Percentiles rank a stretch among this genome's conserved stretches.
phyloP scores from a whole-genome alignment of 53 echinoderm and acorn worm species.

The Holothuria scabra region DNA sequence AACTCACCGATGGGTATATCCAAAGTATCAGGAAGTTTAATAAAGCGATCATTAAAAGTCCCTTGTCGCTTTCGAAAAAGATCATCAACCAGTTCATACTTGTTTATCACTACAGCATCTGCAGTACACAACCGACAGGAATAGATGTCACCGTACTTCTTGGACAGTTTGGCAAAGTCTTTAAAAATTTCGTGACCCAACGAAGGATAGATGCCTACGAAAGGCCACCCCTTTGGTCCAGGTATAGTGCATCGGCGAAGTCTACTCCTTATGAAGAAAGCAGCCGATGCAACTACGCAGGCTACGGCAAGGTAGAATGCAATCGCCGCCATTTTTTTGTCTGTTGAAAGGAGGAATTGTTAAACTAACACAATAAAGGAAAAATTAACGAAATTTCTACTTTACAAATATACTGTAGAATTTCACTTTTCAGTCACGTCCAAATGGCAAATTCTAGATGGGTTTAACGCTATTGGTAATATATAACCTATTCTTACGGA shows the following conservation, averaged over 20 bases:
- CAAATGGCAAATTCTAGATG: too few species aligned
- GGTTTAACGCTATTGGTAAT: too few species aligned
- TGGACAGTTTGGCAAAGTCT: constrained; percentile 31
- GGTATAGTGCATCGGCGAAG: constrained; percentile 15
- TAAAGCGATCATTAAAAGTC: constrained; percentile 32
- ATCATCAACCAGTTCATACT: constrained; percentile 31
- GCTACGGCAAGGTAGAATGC: too few species aligned
- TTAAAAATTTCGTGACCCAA: constrained; percentile 19
- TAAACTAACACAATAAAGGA: too few species aligned
- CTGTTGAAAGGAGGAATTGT: too few species aligned
- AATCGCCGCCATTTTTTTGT: too few species aligned
- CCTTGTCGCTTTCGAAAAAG: constrained; percentile 29
- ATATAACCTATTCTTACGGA: too few species aligned
- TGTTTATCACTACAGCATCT: constrained; percentile 25
- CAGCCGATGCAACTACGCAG: too few species aligned
- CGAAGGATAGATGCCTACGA: constrained; percentile 18
- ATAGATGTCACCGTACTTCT: constrained; percentile 31
- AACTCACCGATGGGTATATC: constrained; percentile 46
- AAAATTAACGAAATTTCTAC: too few species aligned
- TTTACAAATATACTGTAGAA: too few species aligned
- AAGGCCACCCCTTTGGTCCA: constrained; percentile 40
- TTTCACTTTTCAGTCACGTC: too few species aligned
- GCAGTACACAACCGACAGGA: constrained; percentile 15
- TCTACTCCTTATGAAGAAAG: too few species aligned
- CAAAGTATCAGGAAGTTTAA: constrained; percentile 12